A percentile compares a stretch with the other conserved stretches of the same genome.
Evolutionary conservation across 2,113 vertebrate genomes (phyloP).

Genomic region (Probosciger aterrimus): DNA sequence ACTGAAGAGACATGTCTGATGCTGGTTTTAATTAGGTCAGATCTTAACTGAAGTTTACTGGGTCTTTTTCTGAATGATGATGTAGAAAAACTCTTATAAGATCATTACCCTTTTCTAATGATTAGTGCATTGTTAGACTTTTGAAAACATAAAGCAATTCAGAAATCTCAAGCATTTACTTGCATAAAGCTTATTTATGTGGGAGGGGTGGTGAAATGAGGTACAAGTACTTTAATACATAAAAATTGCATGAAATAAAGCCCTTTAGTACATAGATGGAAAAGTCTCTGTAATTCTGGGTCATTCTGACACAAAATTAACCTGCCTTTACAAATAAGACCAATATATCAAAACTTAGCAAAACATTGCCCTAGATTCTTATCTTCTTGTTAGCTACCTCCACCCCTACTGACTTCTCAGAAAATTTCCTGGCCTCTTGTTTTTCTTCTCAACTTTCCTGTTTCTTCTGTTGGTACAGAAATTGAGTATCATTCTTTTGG

Average conservation of each 20-base stretch:
- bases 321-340: slow-evolving; percentile 16
- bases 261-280: background rate
- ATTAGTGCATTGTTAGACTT: background rate
- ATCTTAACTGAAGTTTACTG: background rate
- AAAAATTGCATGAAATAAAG: slow-evolving; percentile 11
- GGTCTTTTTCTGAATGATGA: background rate
- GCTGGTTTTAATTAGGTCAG: background rate
- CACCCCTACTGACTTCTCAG: background rate
- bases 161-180: background rate
- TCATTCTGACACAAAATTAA: slow-evolving; percentile 59
- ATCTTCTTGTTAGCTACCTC: slow-evolving; percentile 7
- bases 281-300: slow-evolving; percentile 39
- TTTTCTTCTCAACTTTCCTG: background rate
- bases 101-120: background rate
- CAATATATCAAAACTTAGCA: slow-evolving; percentile 2
- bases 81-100: background rate
- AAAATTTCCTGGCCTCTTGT: background rate
- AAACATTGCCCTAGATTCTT: slow-evolving; percentile 29
- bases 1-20: background rate
- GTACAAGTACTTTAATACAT: background rate
- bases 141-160: background rate
- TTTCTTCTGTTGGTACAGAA: background rate
- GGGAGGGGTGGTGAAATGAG: background rate
- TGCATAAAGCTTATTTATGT: background rate
- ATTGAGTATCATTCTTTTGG: background rate